Evolutionary conservation across 1,140 invertebrate genomes (phyloP).

Genomic region (Thaumetopoea pityocampa): DNA sequence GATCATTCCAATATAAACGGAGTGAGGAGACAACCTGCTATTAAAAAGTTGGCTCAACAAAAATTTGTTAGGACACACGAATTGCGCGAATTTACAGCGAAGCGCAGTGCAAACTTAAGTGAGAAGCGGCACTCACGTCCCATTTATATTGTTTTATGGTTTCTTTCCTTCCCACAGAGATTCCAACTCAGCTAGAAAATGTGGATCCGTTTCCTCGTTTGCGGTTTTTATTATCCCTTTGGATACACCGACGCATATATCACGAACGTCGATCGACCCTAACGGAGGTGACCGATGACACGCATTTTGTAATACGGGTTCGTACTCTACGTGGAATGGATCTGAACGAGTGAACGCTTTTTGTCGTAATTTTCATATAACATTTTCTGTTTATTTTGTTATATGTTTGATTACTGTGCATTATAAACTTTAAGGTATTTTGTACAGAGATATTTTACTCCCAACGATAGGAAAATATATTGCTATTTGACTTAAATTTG

Average conservation of each 20-base stretch:
- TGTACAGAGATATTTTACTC: too few relatives aligned
- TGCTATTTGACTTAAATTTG: too few relatives aligned
- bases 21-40: constrained; percentile 1
- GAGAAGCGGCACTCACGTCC: constrained; percentile 35
- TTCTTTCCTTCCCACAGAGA: constrained; percentile 43
- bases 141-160: constrained; percentile 67
- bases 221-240: constrained; percentile 31
- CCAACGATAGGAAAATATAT: too few relatives aligned
- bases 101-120: constrained; percentile 27
- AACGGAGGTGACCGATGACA: constrained; percentile 18
- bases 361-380: not conserved
- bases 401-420: too few relatives aligned
- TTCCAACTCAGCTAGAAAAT: constrained; percentile 41
- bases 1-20: too few relatives aligned
- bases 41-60: constrained; percentile 10
- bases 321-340: constrained; percentile 10
- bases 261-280: constrained; percentile 14
- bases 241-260: constrained; percentile 21
- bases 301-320: constrained; percentile 13
- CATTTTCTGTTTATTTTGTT: constrained; percentile 10
- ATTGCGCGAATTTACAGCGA: constrained; percentile 23
- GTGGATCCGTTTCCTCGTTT: constrained; percentile 32
- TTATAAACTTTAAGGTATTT: too few relatives aligned
- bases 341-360: constrained; percentile 10
- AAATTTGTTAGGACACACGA: constrained; percentile 19